Percentiles rank a stretch among this genome's conserved stretches.
Conservation (phyloP, 2,113 vertebrate species). For the Marcusenius ussheri region DNA sequence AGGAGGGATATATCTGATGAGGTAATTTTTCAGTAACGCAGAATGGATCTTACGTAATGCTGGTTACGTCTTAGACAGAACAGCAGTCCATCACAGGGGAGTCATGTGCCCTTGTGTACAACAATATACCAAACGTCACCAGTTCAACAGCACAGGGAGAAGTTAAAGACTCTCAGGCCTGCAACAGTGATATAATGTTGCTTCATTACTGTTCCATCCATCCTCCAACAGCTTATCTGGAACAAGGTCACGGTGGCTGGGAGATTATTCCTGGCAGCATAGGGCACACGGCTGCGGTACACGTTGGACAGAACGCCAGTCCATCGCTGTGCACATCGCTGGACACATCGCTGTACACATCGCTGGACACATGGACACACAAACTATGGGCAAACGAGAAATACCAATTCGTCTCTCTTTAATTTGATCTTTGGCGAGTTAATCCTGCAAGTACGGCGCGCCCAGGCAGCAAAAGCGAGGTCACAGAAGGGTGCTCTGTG, state of each 20-base stretch:
- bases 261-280: neutral
- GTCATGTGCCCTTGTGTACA: neutral
- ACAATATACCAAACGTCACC: neutral
- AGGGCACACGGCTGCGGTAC: neutral
- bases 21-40: neutral
- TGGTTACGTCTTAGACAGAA: neutral
- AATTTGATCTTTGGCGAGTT: slow-evolving; percentile 16
- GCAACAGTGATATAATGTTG: neutral
- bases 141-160: neutral
- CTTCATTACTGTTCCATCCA: neutral
- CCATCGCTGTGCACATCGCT: neutral
- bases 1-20: neutral
- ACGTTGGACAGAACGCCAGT: neutral
- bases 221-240: neutral
- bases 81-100: neutral
- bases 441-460: slow-evolving; percentile 28
- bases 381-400: neutral
- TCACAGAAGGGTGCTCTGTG: slow-evolving; percentile 45
- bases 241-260: neutral
- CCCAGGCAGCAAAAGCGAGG: slow-evolving; percentile 43
- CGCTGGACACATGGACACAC: neutral
- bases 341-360: neutral
- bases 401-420: neutral
- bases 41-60: neutral
- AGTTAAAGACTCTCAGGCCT: neutral